Conservation (phyloP, 2,888 invertebrate genomes). For the Brachypterus glaber region DNA sequence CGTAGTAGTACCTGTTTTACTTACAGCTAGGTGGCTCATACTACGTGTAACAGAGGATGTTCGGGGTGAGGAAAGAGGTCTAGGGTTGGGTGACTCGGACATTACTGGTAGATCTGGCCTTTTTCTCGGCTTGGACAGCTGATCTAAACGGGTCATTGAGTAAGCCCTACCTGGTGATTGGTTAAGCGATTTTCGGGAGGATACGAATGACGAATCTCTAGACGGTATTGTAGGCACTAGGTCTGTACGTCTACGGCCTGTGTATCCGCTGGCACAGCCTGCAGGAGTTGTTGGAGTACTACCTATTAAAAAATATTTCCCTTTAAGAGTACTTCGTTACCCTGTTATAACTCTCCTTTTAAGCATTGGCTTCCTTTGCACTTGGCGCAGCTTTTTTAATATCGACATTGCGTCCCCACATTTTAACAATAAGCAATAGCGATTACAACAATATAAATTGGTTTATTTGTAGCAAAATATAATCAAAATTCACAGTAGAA, state of each 20-base stretch:
- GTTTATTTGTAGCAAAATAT: no score
- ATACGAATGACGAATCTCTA: conserved; percentile 49
- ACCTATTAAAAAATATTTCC: conserved; percentile 24
- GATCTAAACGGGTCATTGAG: conserved; percentile 89
- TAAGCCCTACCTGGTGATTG: conserved; percentile 74
- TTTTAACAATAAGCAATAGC: no score
- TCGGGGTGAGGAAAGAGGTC: conserved; percentile 32
- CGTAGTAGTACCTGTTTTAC: conserved; percentile 39
- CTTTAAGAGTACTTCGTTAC: no score
- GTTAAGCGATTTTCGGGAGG: conserved; percentile 42
- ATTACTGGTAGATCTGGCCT: conserved; percentile 41
- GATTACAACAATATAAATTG: no score
- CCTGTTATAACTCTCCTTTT: no score
- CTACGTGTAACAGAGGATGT: conserved; percentile 53
- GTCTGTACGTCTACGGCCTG: conserved; percentile 80
- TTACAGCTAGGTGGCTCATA: conserved; percentile 59
- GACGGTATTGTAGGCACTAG: conserved; percentile 82
- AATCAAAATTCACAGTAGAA: no score
- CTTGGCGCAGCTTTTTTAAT: no score
- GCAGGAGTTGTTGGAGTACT: conserved; percentile 40
- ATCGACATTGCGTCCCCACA: no score
- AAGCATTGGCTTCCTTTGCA: no score
- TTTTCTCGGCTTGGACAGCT: conserved; percentile 61
- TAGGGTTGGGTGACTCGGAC: conserved; percentile 32
- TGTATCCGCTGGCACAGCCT: conserved; percentile 59